Evolutionary conservation across 2,113 vertebrate species (phyloP), one percentile per base, ranked within the genome.

Genomic region (Ondatra zibethicus): DNA sequence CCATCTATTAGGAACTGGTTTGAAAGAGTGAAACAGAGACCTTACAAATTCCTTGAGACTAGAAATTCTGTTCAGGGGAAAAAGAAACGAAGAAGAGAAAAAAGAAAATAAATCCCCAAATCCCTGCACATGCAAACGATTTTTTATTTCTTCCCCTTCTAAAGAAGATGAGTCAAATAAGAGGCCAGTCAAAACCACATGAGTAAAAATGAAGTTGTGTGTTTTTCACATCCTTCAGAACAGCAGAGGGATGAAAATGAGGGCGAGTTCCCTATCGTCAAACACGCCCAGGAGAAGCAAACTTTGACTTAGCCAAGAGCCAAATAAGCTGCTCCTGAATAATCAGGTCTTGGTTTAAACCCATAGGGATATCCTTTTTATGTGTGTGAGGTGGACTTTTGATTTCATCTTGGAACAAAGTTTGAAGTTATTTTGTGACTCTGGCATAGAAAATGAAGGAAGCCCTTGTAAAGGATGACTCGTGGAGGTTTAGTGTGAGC

Each of bases 251-350:
- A 97, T 97, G 95, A 97, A 97, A 97, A 97, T 92, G 92, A 97
- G 97, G 95, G 86, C 77, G 78, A 97, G 97, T 92, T 98, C 97
- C 96, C 97, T 96, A 85, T 94, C 91, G 97, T 98, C 96, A 97
- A 96, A 97, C 97, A 97, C 96, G 97, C 96, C 96, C 96, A 96
- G 96, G 97, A 97, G 94, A 94, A 98, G 96, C 95, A 97, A 97
- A 97, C 96, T 97, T 94, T 98, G 97, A 97, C 97, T 97, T 95
- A 96, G 96, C 97, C 93, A 97, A 0, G 12, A 97, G 97, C 96
- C 96, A 97, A 76, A 96, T 97, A 97, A 95, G 95, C 81, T 89
- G 93, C 97, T 93, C 86, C 86, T 97, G 97, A 97, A 97, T 97
- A 97, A 97, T 97, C 91, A 55, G 93, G 91, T 93, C 92, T 96